Conservation (phyloP, 2,113 vertebrate genomes). For the Antechinus stuartii region DNA sequence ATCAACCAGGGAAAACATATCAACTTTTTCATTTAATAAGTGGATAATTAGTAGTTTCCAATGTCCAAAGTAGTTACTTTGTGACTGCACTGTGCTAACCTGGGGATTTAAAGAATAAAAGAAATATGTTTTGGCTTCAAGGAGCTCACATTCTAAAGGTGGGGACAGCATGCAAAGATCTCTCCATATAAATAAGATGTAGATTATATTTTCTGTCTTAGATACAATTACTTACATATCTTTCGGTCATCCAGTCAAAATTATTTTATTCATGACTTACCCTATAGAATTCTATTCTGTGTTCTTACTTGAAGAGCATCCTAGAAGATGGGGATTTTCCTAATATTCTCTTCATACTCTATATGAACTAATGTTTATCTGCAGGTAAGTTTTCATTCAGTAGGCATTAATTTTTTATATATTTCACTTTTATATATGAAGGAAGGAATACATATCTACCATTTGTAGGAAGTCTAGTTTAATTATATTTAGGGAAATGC, state of each 20-base stretch:
- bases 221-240: neutral
- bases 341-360: neutral
- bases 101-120: neutral
- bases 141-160: neutral
- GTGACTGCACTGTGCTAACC: neutral
- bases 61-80: neutral
- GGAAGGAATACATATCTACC: neutral
- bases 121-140: neutral
- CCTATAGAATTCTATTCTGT: neutral
- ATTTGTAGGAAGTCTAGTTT: neutral
- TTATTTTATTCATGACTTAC: neutral
- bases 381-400: neutral
- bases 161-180: neutral
- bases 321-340: too few relatives aligned
- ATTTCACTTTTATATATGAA: neutral
- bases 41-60: neutral
- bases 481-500: neutral
- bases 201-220: neutral
- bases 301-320: too few relatives aligned
- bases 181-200: neutral
- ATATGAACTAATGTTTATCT: neutral
- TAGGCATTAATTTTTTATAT: neutral
- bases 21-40: neutral
- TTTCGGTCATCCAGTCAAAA: neutral
- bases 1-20: neutral